Evolutionary conservation across 64 coral and sea anemone species (phyloP), one percentile per base, ranked within the genome.

Genomic region (Cladopsammia gracilis): DNA sequence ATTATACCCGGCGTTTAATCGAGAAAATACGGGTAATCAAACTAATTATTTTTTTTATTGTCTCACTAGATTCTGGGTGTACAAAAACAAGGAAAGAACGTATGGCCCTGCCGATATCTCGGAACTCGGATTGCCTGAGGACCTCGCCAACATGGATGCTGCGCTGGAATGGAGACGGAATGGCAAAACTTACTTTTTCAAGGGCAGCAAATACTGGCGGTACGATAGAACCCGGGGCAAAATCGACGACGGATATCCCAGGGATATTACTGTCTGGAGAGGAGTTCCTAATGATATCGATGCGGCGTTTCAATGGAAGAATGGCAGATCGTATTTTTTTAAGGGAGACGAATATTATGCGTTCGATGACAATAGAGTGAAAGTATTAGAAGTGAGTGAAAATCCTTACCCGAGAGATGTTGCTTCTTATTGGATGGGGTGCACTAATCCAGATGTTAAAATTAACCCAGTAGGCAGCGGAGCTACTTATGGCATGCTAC

Each of bases 101-200:
- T 67, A 84, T 68, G 80, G 80, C 13, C 80, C 80, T 4, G 80
- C 18, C 20, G 8, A 84, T 16, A 84, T 84, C 61, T 51, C 43
- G 20, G 7, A 84, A 68, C 60, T 84, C 8, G 46, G 46, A 3
- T 64, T 84, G 44, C 44, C 80, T 8, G 61, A 84, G 18, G 80
- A 84, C 1, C 80, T 88, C 44, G 68, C 52, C 61, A 51, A 90
- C 48, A 15, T 94, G 23, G 87, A 84, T 52, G 92, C 62, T 48
- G 87, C 77, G 11, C 62, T 94, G 4, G 25, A 83, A 64, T 94
- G 92, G 92, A 62, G 14, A 19, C 77, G 56, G 22, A 89, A 89
- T 52, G 92, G 92, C 0, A 80, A 64, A 64, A 89, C 69, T 0
- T 94, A 90, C 48, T 84, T 94, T 68, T 89, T 94, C 66, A 94